phyloP scores from a whole-genome alignment of 2,113 vertebrate species.

The Alectura lathami region DNA sequence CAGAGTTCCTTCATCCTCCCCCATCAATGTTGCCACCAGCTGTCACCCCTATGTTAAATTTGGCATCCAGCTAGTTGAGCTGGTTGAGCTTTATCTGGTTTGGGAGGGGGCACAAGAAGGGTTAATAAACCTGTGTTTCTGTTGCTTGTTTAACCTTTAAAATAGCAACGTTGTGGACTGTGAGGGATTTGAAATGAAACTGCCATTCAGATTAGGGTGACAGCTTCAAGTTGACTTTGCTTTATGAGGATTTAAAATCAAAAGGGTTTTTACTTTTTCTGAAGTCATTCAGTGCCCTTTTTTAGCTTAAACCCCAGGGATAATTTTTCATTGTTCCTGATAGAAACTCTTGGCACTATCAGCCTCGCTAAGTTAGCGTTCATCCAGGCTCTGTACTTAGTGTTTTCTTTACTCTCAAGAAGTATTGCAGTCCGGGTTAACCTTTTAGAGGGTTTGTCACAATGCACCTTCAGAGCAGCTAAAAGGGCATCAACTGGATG shows the following conservation, averaged over 20 bases:
- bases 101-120: neutral
- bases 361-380: neutral
- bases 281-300: neutral
- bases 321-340: conserved; percentile 21
- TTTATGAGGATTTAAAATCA: conserved; percentile 70
- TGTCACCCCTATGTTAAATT: neutral
- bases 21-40: neutral
- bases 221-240: conserved; percentile 59
- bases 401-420: conserved; percentile 3
- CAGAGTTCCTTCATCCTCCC: neutral
- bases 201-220: conserved; percentile 1
- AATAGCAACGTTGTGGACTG: conserved; percentile 53
- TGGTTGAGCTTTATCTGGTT: neutral
- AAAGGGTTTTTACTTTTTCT: conserved; percentile 42
- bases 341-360: neutral
- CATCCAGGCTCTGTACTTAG: neutral
- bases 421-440: neutral
- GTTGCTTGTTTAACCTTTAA: conserved; percentile 73
- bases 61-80: neutral
- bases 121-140: conserved; percentile 57
- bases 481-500: neutral
- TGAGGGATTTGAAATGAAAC: conserved; percentile 69
- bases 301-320: conserved; percentile 36
- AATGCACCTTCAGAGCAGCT: neutral
- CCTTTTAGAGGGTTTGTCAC: conserved; percentile 3